Percentiles rank a stretch among this genome's conserved stretches.
phyloP scores from a whole-genome alignment of 2,888 invertebrate genomes.

The Pristionchus mayeri region DNA sequence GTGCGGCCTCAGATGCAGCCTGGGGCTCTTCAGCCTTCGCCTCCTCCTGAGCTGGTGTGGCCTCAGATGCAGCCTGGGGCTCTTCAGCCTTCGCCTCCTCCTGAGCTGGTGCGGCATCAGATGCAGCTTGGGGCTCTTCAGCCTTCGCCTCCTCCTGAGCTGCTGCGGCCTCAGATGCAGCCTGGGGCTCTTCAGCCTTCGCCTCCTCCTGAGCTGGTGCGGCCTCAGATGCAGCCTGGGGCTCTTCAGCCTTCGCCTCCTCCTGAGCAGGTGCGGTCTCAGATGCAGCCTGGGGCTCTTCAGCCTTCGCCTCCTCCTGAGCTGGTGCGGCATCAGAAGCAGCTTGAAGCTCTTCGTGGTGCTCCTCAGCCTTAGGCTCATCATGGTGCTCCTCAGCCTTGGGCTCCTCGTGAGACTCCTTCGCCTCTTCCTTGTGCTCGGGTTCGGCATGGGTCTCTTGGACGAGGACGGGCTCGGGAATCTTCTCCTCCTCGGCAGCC shows the following conservation, averaged over 20 bases:
- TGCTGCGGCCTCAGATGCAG: background rate
- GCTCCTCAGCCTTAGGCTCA: background rate
- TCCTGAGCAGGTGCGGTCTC: conserved; percentile 6
- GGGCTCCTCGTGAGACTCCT: background rate
- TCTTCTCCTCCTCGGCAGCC: conserved; percentile 18
- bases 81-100: background rate
- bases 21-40: background rate
- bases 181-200: background rate
- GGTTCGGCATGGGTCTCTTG: conserved; percentile 26
- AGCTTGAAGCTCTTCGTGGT: background rate
- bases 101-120: background rate
- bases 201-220: conserved; percentile 23
- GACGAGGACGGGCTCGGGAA: background rate
- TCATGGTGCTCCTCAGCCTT: background rate
- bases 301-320: background rate
- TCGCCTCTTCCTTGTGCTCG: background rate
- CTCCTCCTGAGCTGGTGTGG: background rate
- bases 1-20: background rate
- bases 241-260: conserved; percentile 14
- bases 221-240: too few species aligned
- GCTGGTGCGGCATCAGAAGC: background rate
- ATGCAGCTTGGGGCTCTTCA: too few species aligned
- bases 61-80: background rate
- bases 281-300: background rate
- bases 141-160: background rate